Percentiles rank a stretch among this genome's conserved stretches.
These are phyloP conservation scores for roundworm (Caenorhabditis elegans) DNA, from an alignment of 1,140 invertebrate genomes.

Conservation along the genomic window WBcel235 BX284604.4:7275501-7276000, in stretches of 20 bases:
- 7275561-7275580: constrained; percentile 19
- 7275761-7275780: constrained; percentile 18
- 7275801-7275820: background rate
- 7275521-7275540: background rate
- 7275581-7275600: background rate
- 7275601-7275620: constrained; percentile 1
- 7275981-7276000: constrained; percentile 15
- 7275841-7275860: background rate
- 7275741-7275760: constrained; percentile 15
- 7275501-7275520: constrained; percentile 24
- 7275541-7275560: constrained; percentile 24
- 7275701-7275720: background rate
- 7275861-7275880: background rate
- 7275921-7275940: constrained; percentile 25
- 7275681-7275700: background rate
- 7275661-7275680: background rate
- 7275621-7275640: background rate
- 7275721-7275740: background rate
- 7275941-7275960: constrained; percentile 29
- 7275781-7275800: background rate
- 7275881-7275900: background rate
- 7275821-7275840: background rate
- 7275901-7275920: constrained; percentile 5
- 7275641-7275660: constrained; percentile 25
- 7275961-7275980: background rate